Evolutionary conservation across 2,888 invertebrate species (phyloP).

Genomic region (Zelleria hepariella): DNA sequence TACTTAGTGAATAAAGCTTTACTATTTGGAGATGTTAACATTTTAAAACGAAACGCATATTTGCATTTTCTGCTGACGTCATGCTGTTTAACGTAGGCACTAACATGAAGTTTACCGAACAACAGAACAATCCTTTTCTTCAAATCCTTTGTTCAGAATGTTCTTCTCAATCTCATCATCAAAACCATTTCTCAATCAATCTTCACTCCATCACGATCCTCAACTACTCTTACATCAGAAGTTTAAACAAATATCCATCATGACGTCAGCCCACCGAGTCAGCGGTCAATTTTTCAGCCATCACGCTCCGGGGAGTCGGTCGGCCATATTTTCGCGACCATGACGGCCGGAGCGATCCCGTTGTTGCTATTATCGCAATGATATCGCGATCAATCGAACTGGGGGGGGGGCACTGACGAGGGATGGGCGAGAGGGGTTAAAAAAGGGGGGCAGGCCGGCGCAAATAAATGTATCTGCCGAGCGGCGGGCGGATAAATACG

Average conservation of each 20-base stretch:
- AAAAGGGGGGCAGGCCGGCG: slow-evolving; percentile 29
- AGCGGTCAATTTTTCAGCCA: slow-evolving; percentile 25
- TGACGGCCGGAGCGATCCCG: slow-evolving; percentile 44
- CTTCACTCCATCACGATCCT: no score
- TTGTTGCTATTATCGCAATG: slow-evolving; percentile 68
- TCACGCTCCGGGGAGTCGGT: slow-evolving; percentile 26
- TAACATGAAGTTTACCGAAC: no score
- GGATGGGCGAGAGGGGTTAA: slow-evolving; percentile 12
- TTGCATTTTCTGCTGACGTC: no score
- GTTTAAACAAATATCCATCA: background rate
- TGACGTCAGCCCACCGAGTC: slow-evolving; percentile 9
- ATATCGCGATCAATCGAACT: slow-evolving; percentile 71
- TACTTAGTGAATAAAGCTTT: no score
- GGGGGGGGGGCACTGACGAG: slow-evolving; percentile 20
- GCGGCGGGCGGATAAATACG: slow-evolving; percentile 70
- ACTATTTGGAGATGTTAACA: no score
- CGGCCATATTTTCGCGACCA: slow-evolving; percentile 51
- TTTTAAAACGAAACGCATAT: no score
- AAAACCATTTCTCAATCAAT: no score
- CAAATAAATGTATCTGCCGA: slow-evolving; percentile 70
- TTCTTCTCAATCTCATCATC: no score
- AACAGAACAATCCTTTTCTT: no score
- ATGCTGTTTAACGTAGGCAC: no score
- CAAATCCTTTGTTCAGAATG: no score
- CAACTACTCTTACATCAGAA: no score